Percentiles rank a stretch among this genome's conserved stretches.
Conservation (phyloP, 2,797 vertebrate genomes). For the Microhierax caerulescens region DNA sequence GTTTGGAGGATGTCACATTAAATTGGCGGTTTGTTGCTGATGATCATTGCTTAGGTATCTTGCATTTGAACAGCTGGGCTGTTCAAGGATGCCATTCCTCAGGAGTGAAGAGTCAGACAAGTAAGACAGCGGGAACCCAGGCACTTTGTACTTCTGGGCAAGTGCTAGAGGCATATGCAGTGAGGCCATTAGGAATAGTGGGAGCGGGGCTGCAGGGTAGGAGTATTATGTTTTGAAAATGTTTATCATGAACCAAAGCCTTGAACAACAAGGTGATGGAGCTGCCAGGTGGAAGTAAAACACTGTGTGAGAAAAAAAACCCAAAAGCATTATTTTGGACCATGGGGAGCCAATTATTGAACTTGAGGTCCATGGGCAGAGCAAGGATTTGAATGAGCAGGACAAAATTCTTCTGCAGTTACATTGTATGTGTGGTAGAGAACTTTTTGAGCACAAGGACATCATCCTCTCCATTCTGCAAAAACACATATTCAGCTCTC, state of each 20-base stretch:
- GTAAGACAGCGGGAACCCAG: not conserved
- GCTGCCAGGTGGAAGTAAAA: not conserved
- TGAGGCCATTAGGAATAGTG: not conserved
- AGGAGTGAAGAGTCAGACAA: not conserved
- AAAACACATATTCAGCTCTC: not conserved
- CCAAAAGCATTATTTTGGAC: not conserved
- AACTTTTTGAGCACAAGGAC: not conserved
- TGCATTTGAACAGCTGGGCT: not conserved
- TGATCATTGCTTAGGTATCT: not conserved
- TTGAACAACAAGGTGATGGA: not conserved
- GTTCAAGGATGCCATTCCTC: not conserved
- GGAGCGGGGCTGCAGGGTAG: not conserved
- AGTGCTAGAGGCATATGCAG: not conserved
- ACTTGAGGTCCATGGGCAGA: not conserved
- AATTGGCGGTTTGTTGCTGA: not conserved
- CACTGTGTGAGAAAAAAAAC: not conserved
- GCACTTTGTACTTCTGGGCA: not conserved
- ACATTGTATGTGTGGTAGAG: not conserved
- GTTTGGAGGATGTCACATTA: not conserved
- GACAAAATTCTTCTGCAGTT: not conserved
- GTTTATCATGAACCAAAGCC: not conserved
- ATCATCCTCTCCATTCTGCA: not conserved
- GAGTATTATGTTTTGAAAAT: not conserved
- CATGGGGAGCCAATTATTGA: not conserved
- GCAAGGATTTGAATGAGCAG: not conserved